Percentiles rank a stretch among this genome's conserved stretches.
phyloP scores from a whole-genome alignment of 1,140 invertebrate genomes.

The Euura lappo region DNA sequence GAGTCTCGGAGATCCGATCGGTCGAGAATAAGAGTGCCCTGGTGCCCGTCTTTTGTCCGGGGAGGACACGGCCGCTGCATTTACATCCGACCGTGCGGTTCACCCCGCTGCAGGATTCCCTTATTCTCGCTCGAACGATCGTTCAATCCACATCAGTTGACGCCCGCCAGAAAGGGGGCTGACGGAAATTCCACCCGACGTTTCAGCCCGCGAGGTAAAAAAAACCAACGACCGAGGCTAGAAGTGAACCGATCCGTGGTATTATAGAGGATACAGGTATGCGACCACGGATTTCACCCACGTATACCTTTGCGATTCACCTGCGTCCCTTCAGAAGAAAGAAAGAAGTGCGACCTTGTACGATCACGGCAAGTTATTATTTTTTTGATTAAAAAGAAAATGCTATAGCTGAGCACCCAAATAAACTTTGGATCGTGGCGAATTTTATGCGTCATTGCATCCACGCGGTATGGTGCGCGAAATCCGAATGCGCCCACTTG shows the following conservation, averaged over 20 bases:
- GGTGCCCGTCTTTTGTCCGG: background rate
- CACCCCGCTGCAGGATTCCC: background rate
- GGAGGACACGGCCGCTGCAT: background rate
- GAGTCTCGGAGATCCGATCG: background rate
- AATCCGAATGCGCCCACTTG: too few species aligned
- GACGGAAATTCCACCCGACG: background rate
- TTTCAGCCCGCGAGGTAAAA: background rate
- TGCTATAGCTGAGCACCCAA: too few species aligned
- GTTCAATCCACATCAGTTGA: background rate
- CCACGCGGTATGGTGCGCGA: too few species aligned
- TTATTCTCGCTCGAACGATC: background rate
- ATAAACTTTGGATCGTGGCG: too few species aligned
- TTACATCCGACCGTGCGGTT: background rate
- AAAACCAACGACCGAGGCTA: background rate
- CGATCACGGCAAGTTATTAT: too few species aligned
- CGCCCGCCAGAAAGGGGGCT: background rate
- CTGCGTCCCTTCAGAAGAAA: background rate
- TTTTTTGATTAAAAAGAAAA: too few species aligned
- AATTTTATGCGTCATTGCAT: too few species aligned
- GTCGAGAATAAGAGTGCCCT: background rate
- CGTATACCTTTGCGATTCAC: background rate
- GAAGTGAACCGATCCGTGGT: background rate
- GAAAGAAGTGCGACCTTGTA: too few species aligned
- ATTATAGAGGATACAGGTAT: background rate
- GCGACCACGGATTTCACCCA: background rate